Conservation (phyloP, 2,113 vertebrate genomes). For the Proteles cristata region DNA sequence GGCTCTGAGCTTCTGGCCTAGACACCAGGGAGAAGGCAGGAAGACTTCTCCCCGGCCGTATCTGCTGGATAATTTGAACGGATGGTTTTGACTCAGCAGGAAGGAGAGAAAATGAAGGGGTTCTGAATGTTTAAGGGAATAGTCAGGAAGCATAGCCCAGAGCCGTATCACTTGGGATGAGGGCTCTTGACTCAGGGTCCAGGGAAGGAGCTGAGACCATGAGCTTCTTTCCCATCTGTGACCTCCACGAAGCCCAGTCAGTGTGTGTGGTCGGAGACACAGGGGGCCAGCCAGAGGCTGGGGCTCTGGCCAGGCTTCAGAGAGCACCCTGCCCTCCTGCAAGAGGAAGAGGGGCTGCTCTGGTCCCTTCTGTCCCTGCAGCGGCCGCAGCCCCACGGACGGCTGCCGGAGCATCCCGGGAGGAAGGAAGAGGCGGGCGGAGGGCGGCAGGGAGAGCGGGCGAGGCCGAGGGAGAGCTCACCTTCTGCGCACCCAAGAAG, state of each 20-base stretch:
- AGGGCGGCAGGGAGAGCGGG: constrained; percentile 73
- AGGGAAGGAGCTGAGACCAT: neutral
- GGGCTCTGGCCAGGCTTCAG: neutral
- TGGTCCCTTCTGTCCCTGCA: neutral
- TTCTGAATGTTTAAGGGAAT: neutral
- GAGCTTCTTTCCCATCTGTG: neutral
- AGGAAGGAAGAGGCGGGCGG: constrained; percentile 59
- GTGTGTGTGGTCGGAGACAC: neutral
- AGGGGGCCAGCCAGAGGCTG: neutral
- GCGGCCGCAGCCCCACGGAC: neutral
- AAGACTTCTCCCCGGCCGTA: neutral
- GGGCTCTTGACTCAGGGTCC: neutral
- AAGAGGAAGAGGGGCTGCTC: neutral
- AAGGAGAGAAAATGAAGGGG: neutral
- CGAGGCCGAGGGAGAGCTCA: constrained; percentile 89
- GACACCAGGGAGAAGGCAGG: neutral
- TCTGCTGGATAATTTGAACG: neutral
- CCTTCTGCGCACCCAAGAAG: constrained; percentile 99
- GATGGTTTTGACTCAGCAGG: neutral
- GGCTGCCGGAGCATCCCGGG: neutral
- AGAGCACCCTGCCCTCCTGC: neutral
- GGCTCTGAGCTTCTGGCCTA: neutral
- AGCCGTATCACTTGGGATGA: neutral
- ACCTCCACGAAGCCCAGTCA: neutral
- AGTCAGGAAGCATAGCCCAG: neutral